phyloP scores from a whole-genome alignment of 2,888 invertebrate genomes.

The Gibbula magus region DNA sequence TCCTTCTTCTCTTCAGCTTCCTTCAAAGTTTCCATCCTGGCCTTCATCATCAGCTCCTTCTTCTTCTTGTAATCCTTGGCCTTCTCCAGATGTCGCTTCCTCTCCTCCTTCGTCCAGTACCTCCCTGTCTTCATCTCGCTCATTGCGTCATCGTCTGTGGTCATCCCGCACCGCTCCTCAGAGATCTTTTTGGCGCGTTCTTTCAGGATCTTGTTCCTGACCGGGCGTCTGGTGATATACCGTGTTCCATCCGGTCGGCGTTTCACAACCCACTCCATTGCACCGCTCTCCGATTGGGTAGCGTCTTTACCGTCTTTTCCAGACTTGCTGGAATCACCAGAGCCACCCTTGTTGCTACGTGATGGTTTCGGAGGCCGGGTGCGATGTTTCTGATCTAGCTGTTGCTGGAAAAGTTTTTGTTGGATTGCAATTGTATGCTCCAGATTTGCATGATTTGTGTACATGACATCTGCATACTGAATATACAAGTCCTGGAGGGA shows the following conservation, averaged over 20 bases:
- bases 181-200: constrained; percentile 82
- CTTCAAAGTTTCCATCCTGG: constrained; percentile 73
- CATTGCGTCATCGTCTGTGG: constrained; percentile 86
- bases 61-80: constrained; percentile 80
- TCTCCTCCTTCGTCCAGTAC: constrained; percentile 86
- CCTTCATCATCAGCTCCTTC: constrained; percentile 68
- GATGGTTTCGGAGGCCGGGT: constrained; percentile 30
- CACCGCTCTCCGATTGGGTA: constrained; percentile 60
- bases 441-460: constrained; percentile 83
- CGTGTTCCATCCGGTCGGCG: constrained; percentile 85
- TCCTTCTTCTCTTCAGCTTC: constrained; percentile 74
- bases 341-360: constrained; percentile 14
- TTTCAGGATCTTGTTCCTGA: constrained; percentile 81
- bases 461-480: constrained; percentile 81
- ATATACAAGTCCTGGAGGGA: constrained; percentile 72
- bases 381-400: constrained; percentile 64
- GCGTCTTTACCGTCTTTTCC: constrained; percentile 35
- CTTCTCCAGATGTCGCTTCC: constrained; percentile 84
- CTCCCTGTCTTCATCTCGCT: constrained; percentile 85
- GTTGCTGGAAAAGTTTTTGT: constrained; percentile 78
- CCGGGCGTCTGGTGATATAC: constrained; percentile 85
- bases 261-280: constrained; percentile 84
- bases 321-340: constrained; percentile 35
- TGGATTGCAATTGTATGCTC: constrained; percentile 83
- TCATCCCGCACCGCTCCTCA: constrained; percentile 82